Evolutionary conservation across 1,140 invertebrate genomes (phyloP).

Genomic region (Polypedilum pembai): DNA sequence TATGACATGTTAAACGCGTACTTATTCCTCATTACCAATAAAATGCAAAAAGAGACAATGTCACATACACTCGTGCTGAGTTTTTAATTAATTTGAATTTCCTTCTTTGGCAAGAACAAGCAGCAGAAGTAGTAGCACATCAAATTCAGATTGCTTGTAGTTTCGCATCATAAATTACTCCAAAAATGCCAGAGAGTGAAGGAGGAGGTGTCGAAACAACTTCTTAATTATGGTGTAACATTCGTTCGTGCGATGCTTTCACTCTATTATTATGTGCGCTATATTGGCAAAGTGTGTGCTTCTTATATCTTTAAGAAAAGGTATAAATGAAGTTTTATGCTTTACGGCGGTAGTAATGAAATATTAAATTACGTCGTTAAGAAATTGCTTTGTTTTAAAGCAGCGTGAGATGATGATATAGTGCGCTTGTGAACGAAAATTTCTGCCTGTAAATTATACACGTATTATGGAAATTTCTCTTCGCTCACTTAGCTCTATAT

Average conservation of each 20-base stretch:
- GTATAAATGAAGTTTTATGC: no score
- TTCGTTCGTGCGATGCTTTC: background rate
- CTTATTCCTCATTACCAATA: background rate
- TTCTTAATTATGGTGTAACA: background rate
- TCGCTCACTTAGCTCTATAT: no score
- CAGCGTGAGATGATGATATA: no score
- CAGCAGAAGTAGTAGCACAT: background rate
- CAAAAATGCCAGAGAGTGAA: no score
- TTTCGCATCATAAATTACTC: conserved; percentile 2
- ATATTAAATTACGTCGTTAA: conserved; percentile 24
- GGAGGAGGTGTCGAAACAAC: background rate
- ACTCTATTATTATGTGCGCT: background rate
- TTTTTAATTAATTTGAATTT: conserved; percentile 4
- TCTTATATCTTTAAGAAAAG: no score
- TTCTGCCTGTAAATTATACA: no score
- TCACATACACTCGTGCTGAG: background rate
- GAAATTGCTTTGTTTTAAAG: background rate
- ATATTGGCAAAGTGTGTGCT: no score
- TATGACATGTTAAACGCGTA: background rate
- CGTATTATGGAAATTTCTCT: no score
- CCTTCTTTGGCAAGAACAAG: background rate
- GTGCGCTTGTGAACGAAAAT: no score
- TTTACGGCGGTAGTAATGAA: background rate
- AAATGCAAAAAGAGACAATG: background rate
- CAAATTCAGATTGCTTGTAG: background rate